Conservation (phyloP, 2,888 invertebrate genomes). For the Lypha dubia region DNA sequence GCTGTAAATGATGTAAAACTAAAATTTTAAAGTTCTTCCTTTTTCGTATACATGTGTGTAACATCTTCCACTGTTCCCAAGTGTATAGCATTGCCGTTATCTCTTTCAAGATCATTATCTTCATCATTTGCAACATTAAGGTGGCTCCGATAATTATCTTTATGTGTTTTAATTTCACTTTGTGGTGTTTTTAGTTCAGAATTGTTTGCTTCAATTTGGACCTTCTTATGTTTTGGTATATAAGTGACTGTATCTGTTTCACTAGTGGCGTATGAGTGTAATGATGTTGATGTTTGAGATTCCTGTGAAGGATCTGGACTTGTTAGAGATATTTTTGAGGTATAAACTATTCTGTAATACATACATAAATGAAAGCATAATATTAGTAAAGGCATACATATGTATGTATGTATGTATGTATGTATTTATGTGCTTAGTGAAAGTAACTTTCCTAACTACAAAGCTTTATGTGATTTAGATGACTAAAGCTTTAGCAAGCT, state of each 20-base stretch:
- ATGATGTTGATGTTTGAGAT: slow-evolving; percentile 74
- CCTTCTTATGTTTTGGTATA: slow-evolving; percentile 78
- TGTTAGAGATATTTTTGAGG: slow-evolving; percentile 85
- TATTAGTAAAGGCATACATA: background rate
- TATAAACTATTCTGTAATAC: slow-evolving; percentile 80
- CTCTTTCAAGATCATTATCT: slow-evolving; percentile 18
- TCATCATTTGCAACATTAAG: background rate
- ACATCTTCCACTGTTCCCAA: slow-evolving; percentile 82
- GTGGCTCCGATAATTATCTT: slow-evolving; percentile 11
- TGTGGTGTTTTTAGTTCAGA: slow-evolving; percentile 64
- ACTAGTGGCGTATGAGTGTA: slow-evolving; percentile 79
- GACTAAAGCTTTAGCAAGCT: slow-evolving; percentile 9
- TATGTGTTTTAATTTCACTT: slow-evolving; percentile 47
- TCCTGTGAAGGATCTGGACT: slow-evolving; percentile 85
- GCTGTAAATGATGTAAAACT: background rate
- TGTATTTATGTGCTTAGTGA: background rate
- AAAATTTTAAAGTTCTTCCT: slow-evolving; percentile 78
- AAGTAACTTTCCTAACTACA: background rate
- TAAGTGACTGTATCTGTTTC: slow-evolving; percentile 82
- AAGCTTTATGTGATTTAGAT: slow-evolving; percentile 31
- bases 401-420: no score
- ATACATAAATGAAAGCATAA: slow-evolving; percentile 43
- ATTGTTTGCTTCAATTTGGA: slow-evolving; percentile 77
- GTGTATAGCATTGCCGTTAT: slow-evolving; percentile 70
- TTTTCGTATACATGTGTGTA: slow-evolving; percentile 76